Evolutionary conservation across 1,140 invertebrate genomes (phyloP).

Genomic region (Saccostrea cuccullata): DNA sequence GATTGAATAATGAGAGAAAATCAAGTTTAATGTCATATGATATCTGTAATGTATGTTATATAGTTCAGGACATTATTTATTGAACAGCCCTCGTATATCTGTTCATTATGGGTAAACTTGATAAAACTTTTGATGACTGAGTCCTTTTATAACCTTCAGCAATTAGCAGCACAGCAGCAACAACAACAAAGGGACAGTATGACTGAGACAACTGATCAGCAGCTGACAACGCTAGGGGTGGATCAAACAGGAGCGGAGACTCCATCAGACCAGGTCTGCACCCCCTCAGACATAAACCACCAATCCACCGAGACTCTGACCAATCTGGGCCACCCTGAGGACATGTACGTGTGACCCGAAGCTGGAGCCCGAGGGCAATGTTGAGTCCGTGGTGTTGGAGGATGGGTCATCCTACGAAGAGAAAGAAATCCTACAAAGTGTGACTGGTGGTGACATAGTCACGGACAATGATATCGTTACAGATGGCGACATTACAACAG

Average conservation of each 20-base stretch:
- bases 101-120: too few species aligned
- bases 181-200: conserved; percentile 16
- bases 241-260: conserved; percentile 6
- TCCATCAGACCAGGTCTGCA: background rate
- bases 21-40: too few species aligned
- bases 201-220: background rate
- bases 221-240: background rate
- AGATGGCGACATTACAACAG: background rate
- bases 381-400: conserved; percentile 2
- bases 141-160: background rate
- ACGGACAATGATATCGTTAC: background rate
- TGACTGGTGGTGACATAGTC: background rate
- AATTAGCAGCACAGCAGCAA: conserved; percentile 42
- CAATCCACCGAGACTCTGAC: background rate
- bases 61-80: too few species aligned
- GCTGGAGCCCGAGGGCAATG: background rate
- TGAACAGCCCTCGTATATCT: too few species aligned
- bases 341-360: background rate
- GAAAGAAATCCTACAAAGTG: conserved; percentile 17
- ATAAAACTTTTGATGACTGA: too few species aligned
- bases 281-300: too few species aligned
- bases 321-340: background rate
- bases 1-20: too few species aligned
- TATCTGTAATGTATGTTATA: too few species aligned
- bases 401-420: background rate